A percentile compares a stretch with the other conserved stretches of the same genome.
phyloP scores from a whole-genome alignment of 2,113 vertebrate species.

The Atrichornis clamosus region DNA sequence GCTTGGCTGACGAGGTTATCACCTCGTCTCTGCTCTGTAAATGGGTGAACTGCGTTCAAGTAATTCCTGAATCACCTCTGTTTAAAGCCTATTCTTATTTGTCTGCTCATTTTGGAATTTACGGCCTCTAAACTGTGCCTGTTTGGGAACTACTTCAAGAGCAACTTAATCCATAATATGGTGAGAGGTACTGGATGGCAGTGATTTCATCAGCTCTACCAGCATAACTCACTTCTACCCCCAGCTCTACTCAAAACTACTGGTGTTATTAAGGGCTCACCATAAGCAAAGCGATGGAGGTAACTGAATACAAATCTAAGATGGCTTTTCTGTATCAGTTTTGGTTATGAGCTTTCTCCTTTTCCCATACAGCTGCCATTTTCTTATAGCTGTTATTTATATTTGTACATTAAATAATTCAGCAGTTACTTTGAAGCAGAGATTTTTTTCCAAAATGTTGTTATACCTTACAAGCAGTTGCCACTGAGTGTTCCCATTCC shows the following conservation, averaged over 20 bases:
- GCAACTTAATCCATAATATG: neutral
- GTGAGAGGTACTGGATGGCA: neutral
- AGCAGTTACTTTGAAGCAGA: neutral
- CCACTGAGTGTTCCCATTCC: neutral
- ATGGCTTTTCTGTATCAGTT: neutral
- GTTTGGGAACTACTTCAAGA: neutral
- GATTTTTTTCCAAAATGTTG: neutral
- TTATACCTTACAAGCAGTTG: neutral
- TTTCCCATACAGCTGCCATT: neutral
- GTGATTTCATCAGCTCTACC: neutral
- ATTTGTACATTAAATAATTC: neutral
- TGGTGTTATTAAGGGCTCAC: neutral
- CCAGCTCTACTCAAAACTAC: neutral
- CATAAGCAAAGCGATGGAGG: neutral
- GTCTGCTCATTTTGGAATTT: neutral
- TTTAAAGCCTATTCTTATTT: neutral
- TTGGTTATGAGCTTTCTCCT: neutral
- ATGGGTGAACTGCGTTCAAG: neutral
- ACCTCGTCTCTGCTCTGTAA: neutral
- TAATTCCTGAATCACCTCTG: neutral
- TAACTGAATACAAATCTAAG: neutral
- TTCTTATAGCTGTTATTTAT: neutral
- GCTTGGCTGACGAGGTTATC: neutral
- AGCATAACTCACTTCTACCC: neutral
- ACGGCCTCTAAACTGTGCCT: neutral